A percentile compares a stretch with the other conserved stretches of the same genome.
Conservation (phyloP, 2,797 vertebrate species). For the Limnodromus scolopaceus region DNA sequence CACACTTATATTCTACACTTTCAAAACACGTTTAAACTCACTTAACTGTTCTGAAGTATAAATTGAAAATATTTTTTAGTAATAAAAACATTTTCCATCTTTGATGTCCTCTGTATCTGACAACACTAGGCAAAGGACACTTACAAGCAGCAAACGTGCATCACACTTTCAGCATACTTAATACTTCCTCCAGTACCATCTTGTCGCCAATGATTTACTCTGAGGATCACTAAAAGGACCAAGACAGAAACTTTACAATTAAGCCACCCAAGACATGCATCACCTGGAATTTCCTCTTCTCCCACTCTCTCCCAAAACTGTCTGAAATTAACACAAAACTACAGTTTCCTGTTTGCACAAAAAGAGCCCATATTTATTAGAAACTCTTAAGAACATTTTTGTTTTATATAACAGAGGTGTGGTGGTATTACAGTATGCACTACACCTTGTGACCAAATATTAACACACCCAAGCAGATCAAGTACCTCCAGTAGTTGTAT, state of each 20-base stretch:
- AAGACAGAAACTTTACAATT: background rate
- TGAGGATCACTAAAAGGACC: background rate
- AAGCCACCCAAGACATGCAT: background rate
- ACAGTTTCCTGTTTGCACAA: background rate
- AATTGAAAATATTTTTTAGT: background rate
- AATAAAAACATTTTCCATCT: background rate
- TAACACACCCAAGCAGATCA: background rate
- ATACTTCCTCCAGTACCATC: background rate
- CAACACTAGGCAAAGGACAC: background rate
- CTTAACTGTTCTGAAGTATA: background rate
- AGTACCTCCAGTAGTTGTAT: background rate
- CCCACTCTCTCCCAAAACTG: background rate
- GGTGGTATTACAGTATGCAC: background rate
- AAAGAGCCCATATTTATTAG: background rate
- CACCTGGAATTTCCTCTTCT: background rate
- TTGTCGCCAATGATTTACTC: background rate
- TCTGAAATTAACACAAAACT: background rate
- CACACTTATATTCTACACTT: background rate
- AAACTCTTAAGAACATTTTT: background rate
- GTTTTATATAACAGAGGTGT: background rate
- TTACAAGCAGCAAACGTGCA: background rate
- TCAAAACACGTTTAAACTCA: background rate
- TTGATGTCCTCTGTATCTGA: background rate
- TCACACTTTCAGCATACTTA: fast-evolving
- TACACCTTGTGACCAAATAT: slow-evolving; percentile 12